Evolutionary conservation across 2,113 vertebrate genomes (phyloP).

Genomic region (Axis porcinus): DNA sequence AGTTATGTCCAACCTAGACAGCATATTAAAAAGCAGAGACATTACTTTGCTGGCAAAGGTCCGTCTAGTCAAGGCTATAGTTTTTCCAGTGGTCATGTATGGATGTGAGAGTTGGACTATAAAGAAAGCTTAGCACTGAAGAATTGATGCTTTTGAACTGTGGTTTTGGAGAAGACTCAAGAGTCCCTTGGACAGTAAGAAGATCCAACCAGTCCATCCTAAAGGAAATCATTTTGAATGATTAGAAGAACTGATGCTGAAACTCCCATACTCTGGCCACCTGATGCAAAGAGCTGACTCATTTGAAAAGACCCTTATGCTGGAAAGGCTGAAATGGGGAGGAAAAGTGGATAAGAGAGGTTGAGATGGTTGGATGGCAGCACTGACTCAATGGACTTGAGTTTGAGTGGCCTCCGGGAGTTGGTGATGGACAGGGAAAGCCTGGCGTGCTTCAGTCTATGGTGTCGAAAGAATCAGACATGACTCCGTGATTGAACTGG

Average conservation of each 20-base stretch:
- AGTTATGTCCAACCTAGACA: not conserved
- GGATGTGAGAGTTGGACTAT: not conserved
- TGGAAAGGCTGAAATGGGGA: not conserved
- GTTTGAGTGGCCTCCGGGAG: not conserved
- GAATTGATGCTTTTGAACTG: not conserved
- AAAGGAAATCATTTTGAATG: not conserved
- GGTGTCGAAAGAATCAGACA: not conserved
- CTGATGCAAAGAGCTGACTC: not conserved
- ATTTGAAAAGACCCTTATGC: not conserved
- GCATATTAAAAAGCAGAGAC: not conserved
- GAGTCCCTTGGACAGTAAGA: not conserved
- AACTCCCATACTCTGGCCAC: not conserved
- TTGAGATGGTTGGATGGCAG: not conserved
- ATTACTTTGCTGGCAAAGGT: not conserved
- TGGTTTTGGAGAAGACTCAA: not conserved
- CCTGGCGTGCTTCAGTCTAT: not conserved
- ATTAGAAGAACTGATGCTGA: not conserved
- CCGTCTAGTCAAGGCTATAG: not conserved
- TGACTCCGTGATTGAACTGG: accelerated
- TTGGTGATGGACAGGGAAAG: not conserved
- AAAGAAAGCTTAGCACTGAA: not conserved
- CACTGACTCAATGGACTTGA: not conserved
- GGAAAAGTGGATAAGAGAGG: not conserved
- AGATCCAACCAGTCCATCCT: not conserved
- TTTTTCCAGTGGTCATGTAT: not conserved